A percentile compares a stretch with the other conserved stretches of the same genome.
Evolutionary conservation across 2,797 vertebrate genomes (phyloP).

Genomic region (Semaprochilodus insignis): DNA sequence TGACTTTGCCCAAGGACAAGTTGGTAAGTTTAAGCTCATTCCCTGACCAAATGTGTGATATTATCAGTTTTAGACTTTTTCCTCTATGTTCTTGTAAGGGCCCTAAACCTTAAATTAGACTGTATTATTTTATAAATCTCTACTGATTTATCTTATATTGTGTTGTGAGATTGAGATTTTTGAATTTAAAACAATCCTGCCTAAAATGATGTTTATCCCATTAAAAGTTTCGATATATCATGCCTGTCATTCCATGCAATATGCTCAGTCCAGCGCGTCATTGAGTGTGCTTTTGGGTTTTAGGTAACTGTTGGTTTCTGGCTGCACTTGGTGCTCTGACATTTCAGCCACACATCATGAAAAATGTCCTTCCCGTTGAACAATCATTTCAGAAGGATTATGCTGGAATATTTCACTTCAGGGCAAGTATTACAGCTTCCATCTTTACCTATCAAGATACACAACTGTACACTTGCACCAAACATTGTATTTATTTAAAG

Average conservation of each 20-base stretch:
- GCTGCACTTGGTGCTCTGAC: constrained; percentile 73
- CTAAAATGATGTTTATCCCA: not conserved
- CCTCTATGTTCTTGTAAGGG: not conserved
- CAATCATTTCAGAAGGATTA: constrained; percentile 69
- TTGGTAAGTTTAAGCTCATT: constrained; percentile 63
- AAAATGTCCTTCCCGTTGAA: constrained; percentile 64
- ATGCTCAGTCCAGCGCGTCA: not conserved
- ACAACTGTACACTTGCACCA: not conserved
- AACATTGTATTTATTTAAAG: not conserved
- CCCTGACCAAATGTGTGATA: not conserved
- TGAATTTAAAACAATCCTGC: no score
- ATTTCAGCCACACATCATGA: constrained; percentile 60
- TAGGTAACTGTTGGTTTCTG: constrained; percentile 79
- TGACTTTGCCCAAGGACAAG: constrained; percentile 68
- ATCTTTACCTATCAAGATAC: not conserved
- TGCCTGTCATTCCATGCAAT: not conserved
- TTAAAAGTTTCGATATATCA: not conserved
- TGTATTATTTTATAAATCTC: no score
- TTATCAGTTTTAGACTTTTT: not conserved
- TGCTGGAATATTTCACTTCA: constrained; percentile 78
- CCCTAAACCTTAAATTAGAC: no score
- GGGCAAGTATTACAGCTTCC: constrained; percentile 51
- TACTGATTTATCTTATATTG: no score
- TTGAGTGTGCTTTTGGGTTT: not conserved
- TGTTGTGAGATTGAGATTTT: no score